Evolutionary conservation across 2,888 invertebrate species (phyloP).

Genomic region (Falcaria lacertinaria): DNA sequence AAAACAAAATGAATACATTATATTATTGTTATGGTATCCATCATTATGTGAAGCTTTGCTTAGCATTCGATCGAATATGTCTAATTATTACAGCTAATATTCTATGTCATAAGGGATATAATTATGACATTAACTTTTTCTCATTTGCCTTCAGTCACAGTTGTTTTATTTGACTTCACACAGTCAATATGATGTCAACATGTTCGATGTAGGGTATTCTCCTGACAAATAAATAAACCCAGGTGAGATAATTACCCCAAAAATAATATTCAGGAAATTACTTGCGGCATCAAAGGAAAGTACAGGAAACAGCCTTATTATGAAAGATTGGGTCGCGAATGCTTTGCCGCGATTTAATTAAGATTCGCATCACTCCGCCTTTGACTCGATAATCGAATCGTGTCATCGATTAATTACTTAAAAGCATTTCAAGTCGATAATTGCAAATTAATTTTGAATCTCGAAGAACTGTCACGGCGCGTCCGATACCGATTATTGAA

Average conservation of each 20-base stretch:
- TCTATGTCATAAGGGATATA: too few relatives aligned
- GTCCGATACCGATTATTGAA: slow-evolving; percentile 21
- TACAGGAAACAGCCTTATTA: slow-evolving; percentile 9
- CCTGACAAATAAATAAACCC: too few relatives aligned
- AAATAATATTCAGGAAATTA: neutral
- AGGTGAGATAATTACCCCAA: neutral
- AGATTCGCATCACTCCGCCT: slow-evolving; percentile 13
- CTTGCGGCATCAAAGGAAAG: slow-evolving; percentile 4
- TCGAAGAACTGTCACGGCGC: slow-evolving; percentile 7
- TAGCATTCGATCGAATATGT: too few relatives aligned
- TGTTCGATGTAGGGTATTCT: too few relatives aligned
- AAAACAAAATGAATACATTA: too few relatives aligned
- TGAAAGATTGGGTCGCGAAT: slow-evolving; percentile 7
- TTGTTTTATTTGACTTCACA: too few relatives aligned
- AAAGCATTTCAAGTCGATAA: slow-evolving; percentile 3
- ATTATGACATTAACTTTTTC: too few relatives aligned
- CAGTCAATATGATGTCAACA: too few relatives aligned
- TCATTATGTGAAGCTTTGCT: too few relatives aligned
- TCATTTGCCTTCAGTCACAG: too few relatives aligned
- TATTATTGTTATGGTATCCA: too few relatives aligned
- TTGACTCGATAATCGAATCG: slow-evolving; percentile 15
- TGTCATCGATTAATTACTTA: slow-evolving; percentile 6
- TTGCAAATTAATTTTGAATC: slow-evolving; percentile 1
- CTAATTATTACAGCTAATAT: too few relatives aligned
- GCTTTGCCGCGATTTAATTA: slow-evolving; percentile 11